Percentiles rank a stretch among this genome's conserved stretches.
Conservation (phyloP, 2,113 vertebrate species). For the Muntiacus muntjak region DNA sequence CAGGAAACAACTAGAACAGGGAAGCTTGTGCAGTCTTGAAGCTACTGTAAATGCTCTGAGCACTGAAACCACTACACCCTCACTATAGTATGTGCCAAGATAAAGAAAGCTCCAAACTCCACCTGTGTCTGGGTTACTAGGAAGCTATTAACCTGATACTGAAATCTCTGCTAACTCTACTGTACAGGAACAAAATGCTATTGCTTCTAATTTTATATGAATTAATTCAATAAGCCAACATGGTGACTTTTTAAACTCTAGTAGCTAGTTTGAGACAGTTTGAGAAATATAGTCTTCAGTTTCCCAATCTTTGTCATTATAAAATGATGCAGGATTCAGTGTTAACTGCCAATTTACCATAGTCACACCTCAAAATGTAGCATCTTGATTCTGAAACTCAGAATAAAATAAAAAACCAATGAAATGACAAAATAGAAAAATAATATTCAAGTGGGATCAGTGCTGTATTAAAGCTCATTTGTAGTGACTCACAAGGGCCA, state of each 20-base stretch:
- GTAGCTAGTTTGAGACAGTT: not conserved
- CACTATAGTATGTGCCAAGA: not conserved
- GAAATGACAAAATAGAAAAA: not conserved
- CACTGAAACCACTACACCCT: not conserved
- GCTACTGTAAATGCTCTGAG: not conserved
- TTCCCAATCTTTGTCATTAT: not conserved
- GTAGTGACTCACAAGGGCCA: not conserved
- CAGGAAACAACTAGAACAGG: not conserved
- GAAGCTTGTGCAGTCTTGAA: not conserved
- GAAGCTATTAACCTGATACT: not conserved
- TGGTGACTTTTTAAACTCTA: not conserved
- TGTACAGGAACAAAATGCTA: not conserved
- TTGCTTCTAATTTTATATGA: not conserved
- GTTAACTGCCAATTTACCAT: not conserved
- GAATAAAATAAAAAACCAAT: not conserved
- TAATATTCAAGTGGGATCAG: not conserved
- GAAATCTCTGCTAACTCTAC: not conserved
- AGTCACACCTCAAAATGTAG: not conserved
- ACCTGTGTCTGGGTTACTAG: not conserved
- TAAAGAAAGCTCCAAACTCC: not conserved
- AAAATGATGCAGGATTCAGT: not conserved
- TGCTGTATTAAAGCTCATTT: not conserved
- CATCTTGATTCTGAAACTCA: not conserved
- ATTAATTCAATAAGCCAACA: not conserved
- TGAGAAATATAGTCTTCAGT: not conserved